phyloP scores from a whole-genome alignment of 2,113 vertebrate species.

The Mirza zaza region DNA sequence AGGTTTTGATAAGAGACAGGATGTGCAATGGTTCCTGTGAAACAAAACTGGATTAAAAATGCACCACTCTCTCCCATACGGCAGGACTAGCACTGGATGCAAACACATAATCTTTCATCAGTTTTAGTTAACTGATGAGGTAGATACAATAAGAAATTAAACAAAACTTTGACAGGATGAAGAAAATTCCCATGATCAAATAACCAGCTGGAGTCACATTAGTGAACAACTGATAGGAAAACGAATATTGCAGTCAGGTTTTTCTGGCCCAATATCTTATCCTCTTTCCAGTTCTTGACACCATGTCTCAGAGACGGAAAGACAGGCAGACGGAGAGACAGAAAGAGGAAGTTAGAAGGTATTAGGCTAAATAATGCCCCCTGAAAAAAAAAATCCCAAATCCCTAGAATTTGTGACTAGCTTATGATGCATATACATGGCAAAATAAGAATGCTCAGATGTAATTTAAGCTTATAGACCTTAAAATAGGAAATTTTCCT shows the following conservation, averaged over 20 bases:
- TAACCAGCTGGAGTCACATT: not conserved
- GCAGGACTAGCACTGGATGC: not conserved
- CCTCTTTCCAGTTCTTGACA: not conserved
- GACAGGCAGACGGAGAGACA: not conserved
- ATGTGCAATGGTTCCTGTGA: slow-evolving; percentile 31
- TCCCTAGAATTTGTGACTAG: not conserved
- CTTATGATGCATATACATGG: not conserved
- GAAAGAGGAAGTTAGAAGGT: not conserved
- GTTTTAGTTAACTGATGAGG: not conserved
- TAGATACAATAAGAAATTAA: not conserved
- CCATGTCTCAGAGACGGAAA: not conserved
- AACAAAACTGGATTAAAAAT: slow-evolving; percentile 23
- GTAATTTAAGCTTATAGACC: not conserved
- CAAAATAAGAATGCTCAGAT: not conserved
- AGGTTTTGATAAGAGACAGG: slow-evolving; percentile 73
- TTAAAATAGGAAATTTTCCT: not conserved
- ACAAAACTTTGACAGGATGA: not conserved
- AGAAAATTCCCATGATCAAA: not conserved
- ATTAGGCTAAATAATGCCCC: not conserved
- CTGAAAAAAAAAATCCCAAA: not conserved
- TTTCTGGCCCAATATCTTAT: not conserved
- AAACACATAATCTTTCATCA: not conserved
- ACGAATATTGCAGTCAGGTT: not conserved
- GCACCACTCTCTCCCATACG: not conserved
- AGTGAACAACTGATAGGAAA: not conserved